Conservation (phyloP, 2,888 invertebrate genomes). For the Drosophila aldrichi region DNA sequence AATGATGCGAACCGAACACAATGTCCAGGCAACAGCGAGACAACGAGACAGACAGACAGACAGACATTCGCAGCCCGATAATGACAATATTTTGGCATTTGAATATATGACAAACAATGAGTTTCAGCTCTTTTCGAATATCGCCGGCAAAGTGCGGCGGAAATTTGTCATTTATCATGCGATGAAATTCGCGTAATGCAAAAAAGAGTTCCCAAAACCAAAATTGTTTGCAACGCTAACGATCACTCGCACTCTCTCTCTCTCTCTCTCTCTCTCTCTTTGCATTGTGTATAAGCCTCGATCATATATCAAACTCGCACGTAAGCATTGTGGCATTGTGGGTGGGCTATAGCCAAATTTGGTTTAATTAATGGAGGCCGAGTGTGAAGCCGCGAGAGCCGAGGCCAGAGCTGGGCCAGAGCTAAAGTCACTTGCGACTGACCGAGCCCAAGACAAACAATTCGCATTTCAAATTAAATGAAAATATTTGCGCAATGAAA, state of each 20-base stretch:
- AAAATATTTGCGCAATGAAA: constrained; percentile 69
- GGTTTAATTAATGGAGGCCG: constrained; percentile 68
- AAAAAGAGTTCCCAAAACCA: constrained; percentile 30
- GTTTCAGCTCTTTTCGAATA: constrained; percentile 28
- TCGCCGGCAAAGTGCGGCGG: constrained; percentile 70
- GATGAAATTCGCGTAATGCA: constrained; percentile 64
- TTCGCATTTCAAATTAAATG: constrained; percentile 62
- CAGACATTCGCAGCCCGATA: constrained; percentile 51
- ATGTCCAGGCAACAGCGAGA: constrained; percentile 35
- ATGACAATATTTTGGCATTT: constrained; percentile 81
- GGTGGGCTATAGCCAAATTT: constrained; percentile 63
- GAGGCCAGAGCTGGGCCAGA: not conserved
- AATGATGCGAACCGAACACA: constrained; percentile 59
- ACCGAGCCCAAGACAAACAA: constrained; percentile 48
- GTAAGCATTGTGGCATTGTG: constrained; percentile 60
- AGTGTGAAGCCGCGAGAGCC: not conserved
- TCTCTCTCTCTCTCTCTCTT: not conserved
- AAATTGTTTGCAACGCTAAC: constrained; percentile 49
- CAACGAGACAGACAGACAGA: no score
- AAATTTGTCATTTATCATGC: constrained; percentile 77
- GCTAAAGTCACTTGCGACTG: constrained; percentile 15
- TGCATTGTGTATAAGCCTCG: constrained; percentile 1
- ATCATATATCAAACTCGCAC: constrained; percentile 80
- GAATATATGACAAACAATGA: constrained; percentile 79
- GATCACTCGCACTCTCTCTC: constrained; percentile 27